phyloP scores from a whole-genome alignment of 2,113 vertebrate genomes.

The Pipa parva region DNA sequence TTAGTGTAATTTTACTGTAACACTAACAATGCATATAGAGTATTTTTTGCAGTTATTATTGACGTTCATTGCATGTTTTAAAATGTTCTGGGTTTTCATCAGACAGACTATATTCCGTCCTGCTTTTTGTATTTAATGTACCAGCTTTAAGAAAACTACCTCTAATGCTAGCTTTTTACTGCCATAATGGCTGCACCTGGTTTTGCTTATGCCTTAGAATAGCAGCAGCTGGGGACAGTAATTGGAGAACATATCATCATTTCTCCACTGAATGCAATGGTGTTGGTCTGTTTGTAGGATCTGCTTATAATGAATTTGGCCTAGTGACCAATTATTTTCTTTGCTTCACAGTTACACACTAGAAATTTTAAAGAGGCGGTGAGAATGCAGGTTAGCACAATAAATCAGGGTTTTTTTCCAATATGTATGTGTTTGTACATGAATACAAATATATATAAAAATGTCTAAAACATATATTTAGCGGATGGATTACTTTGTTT shows the following conservation, averaged over 20 bases:
- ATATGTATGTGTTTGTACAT: too few species aligned
- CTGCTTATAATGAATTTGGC: slow-evolving; percentile 49
- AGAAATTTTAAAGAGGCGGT: not conserved
- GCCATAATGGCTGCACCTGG: slow-evolving; percentile 81
- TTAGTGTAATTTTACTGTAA: too few species aligned
- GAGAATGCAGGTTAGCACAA: too few species aligned
- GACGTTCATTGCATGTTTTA: slow-evolving; percentile 5
- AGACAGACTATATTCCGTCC: not conserved
- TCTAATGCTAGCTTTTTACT: slow-evolving; percentile 71
- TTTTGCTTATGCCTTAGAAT: slow-evolving; percentile 50
- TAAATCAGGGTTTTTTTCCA: too few species aligned
- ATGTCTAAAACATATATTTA: too few species aligned
- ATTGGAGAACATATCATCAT: slow-evolving; percentile 76
- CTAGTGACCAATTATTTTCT: slow-evolving; percentile 37
- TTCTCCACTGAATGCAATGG: slow-evolving; percentile 69
- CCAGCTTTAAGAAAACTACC: slow-evolving; percentile 61
- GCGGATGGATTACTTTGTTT: too few species aligned
- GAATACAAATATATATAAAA: too few species aligned
- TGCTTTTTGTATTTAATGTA: slow-evolving; percentile 31
- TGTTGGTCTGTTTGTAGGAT: slow-evolving; percentile 58
- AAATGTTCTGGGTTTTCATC: not conserved
- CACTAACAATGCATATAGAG: too few species aligned
- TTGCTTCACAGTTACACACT: slow-evolving; percentile 4
- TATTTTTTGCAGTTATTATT: not conserved
- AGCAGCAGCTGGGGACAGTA: slow-evolving; percentile 64